phyloP scores from a whole-genome alignment of 2,113 vertebrate species.

The Psephotus haematonotus region DNA sequence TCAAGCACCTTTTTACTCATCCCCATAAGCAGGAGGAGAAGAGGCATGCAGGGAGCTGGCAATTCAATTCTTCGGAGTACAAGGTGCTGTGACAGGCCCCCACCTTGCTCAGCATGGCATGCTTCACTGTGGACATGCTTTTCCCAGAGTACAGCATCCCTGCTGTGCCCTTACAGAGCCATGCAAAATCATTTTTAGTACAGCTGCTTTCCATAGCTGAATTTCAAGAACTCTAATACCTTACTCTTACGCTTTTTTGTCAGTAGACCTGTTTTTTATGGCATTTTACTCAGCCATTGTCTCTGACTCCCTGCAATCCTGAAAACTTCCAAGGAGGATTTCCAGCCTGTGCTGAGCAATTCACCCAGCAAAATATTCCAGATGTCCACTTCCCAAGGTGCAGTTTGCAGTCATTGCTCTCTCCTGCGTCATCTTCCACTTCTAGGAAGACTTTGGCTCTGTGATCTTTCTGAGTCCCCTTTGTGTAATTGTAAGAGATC shows the following conservation, averaged over 20 bases:
- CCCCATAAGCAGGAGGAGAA: neutral
- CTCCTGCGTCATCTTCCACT: neutral
- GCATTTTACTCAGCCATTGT: neutral
- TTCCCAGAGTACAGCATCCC: neutral
- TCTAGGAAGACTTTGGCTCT: neutral
- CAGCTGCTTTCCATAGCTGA: neutral
- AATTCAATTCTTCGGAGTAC: rapidly evolving
- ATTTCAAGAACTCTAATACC: neutral
- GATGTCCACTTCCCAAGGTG: neutral
- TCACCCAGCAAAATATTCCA: neutral
- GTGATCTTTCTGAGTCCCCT: neutral
- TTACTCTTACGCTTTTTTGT: neutral
- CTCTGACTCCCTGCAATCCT: neutral
- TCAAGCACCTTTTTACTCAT: neutral
- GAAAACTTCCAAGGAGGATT: neutral
- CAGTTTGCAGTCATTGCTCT: neutral
- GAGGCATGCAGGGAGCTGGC: neutral
- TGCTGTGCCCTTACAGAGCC: neutral
- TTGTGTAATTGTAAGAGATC: neutral
- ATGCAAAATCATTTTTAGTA: neutral
- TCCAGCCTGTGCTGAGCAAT: neutral
- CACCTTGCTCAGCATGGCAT: rapidly evolving
- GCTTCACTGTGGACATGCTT: rapidly evolving
- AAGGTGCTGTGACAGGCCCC: neutral
- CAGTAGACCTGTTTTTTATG: rapidly evolving